Percentiles rank a stretch among this genome's conserved stretches.
Evolutionary conservation across 2,113 vertebrate species (phyloP).

Genomic region (Melanocharis versteri): DNA sequence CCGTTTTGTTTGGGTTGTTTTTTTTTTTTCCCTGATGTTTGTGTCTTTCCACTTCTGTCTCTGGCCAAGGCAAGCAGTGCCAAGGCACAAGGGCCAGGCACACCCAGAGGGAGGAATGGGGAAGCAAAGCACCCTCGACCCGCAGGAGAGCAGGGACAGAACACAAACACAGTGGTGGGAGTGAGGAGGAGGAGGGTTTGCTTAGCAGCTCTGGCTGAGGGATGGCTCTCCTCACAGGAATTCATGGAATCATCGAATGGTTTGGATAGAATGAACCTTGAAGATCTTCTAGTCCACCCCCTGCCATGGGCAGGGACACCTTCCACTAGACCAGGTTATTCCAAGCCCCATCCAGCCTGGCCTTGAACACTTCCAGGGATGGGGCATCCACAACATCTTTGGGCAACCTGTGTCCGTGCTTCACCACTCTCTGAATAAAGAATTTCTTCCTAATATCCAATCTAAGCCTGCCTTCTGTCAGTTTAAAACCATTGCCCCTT

Average conservation of each 20-base stretch:
- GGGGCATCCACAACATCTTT: background rate
- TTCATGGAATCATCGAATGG: background rate
- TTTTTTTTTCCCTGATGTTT: background rate
- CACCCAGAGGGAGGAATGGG: background rate
- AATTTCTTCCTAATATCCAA: background rate
- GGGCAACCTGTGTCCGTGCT: background rate
- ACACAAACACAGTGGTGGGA: rapidly evolving
- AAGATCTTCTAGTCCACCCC: background rate
- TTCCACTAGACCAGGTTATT: background rate
- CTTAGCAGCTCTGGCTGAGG: background rate
- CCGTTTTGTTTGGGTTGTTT: background rate
- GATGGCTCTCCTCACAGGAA: background rate
- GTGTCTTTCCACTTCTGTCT: constrained; percentile 3
- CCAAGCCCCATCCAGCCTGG: background rate
- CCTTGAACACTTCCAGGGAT: background rate
- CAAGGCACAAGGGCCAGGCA: background rate
- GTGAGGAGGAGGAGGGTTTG: background rate
- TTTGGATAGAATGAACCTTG: background rate
- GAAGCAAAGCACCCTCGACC: background rate
- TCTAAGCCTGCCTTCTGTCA: background rate
- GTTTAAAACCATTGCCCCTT: background rate
- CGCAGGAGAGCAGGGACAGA: rapidly evolving
- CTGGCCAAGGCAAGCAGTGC: background rate
- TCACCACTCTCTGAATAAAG: background rate
- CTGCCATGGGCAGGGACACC: background rate